Conservation (phyloP, 2,113 vertebrate species). For the Stigmatopora argus region DNA sequence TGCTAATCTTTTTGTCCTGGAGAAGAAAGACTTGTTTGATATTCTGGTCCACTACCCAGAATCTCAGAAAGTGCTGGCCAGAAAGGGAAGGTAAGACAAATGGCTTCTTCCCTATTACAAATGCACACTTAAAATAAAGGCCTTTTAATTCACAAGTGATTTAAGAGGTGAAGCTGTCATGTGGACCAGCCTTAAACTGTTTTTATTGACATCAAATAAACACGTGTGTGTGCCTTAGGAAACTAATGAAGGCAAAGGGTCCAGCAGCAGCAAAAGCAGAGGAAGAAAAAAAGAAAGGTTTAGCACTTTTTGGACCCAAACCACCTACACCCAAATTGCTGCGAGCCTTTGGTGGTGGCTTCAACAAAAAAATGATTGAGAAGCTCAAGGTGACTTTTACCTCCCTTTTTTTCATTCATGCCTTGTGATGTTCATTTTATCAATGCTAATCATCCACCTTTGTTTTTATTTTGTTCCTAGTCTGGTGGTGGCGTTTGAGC, state of each 20-base stretch:
- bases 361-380: conserved; percentile 38
- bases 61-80: conserved; percentile 85
- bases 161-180: neutral
- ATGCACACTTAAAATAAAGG: neutral
- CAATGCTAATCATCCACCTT: no score
- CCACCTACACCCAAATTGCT: conserved; percentile 80
- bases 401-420: neutral
- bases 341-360: conserved; percentile 60
- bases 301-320: conserved; percentile 72
- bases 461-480: conserved; percentile 15
- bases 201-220: neutral
- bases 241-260: conserved; percentile 79
- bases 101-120: no score
- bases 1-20: conserved; percentile 87
- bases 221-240: conserved; percentile 58
- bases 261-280: conserved; percentile 61
- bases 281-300: conserved; percentile 63
- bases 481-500: conserved; percentile 1
- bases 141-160: neutral
- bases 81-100: conserved; percentile 73
- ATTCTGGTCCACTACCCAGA: conserved; percentile 89
- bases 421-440: neutral
- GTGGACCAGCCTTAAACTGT: neutral
- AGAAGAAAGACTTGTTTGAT: conserved; percentile 88
- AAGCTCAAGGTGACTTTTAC: conserved; percentile 58